Evolutionary conservation across 2,797 vertebrate species (phyloP).

Genomic region (Cossypha niveicapilla): DNA sequence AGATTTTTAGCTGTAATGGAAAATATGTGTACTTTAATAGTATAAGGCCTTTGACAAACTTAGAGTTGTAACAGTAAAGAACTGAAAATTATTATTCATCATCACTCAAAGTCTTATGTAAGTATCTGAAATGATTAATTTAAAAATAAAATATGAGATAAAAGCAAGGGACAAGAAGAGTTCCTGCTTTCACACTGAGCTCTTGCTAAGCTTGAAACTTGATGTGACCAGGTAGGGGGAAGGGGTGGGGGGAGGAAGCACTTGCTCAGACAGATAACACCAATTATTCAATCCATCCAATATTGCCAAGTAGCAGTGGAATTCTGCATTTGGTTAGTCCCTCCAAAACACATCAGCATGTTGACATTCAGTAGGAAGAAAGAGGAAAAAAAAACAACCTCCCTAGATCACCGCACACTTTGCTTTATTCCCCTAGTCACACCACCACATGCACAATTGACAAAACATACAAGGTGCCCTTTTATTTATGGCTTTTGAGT

Average conservation of each 20-base stretch:
- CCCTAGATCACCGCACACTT: fast-evolving
- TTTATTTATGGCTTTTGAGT: neutral
- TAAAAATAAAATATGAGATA: neutral
- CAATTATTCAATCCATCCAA: neutral
- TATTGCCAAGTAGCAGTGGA: neutral
- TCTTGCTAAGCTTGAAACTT: neutral
- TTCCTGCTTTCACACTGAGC: neutral
- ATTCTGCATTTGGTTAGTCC: neutral
- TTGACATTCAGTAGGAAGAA: neutral
- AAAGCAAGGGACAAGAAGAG: neutral
- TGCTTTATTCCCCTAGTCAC: neutral
- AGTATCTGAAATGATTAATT: neutral
- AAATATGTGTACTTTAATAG: neutral
- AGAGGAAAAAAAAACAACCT: neutral
- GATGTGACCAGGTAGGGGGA: fast-evolving
- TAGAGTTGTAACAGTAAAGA: neutral
- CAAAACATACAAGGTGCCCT: neutral
- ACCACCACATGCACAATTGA: fast-evolving
- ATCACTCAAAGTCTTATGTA: neutral
- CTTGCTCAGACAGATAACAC: neutral
- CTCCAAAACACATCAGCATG: neutral
- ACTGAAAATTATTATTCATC: neutral
- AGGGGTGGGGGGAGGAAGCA: too few species aligned
- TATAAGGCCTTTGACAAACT: neutral
- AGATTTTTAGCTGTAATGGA: neutral